Evolutionary conservation across 2,888 invertebrate species (phyloP), one percentile per base, ranked within the genome.

Genomic region (Anticlea derivata): DNA sequence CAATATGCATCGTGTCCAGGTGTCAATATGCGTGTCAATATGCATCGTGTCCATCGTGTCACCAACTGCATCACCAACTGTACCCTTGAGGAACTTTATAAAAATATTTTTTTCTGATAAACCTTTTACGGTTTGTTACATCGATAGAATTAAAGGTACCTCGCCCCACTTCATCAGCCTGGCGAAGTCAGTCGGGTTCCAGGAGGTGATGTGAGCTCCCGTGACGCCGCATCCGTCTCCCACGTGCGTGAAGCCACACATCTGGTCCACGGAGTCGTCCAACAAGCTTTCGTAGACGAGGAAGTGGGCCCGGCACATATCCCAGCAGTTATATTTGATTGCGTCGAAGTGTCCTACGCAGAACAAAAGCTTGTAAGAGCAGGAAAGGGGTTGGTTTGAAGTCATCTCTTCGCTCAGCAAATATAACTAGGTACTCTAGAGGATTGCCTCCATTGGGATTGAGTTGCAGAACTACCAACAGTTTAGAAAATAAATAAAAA

Each of bases 231-330:
- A 80, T 31, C 94, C 92, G 71, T 95, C 95, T 0, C 93, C 95
- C 44, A 96, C 92, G 77, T 96, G 96, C 3, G 93, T 93, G 58
- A 95, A 92, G 0, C 96, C 96, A 46, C 94, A 87, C 46, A 96
- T 92, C 76, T 96, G 96, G 66, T 94, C 94, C 59, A 93, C 92
- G 55, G 95, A 94, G 67, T 96, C 95, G 61, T 95, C 94, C 74
- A 96, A 78, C 40, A 96, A 81, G 11, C 94, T 92, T 83, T 96
- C 96, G 73, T 95, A 95, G 1, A 95, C 93, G 33, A 96, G 76
- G 43, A 93, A 83, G 70, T 95, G 95, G 0, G 93, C 93, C 46
- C 93, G 93, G 39, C 94, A 93, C 91, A 96, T 93, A 67, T 96
- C 95, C 67, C 92, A 92, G 60, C 94, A 93, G 6, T 89, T 92